phyloP scores from a whole-genome alignment of 2,113 vertebrate species.

The Sardina pilchardus region DNA sequence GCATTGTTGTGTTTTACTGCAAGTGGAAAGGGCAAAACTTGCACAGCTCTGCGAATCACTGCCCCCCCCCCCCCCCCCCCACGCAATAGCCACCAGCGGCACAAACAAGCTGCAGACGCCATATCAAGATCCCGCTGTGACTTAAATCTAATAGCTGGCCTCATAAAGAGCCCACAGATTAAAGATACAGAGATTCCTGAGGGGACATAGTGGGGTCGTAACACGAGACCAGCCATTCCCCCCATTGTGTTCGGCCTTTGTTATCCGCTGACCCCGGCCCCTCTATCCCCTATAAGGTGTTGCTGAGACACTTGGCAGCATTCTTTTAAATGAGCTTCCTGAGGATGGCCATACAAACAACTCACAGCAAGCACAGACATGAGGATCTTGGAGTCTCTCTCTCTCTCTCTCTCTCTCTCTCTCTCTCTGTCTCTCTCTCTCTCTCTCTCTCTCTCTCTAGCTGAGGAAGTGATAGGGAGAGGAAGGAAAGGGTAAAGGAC shows the following conservation, averaged over 20 bases:
- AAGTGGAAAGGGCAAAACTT: conserved; percentile 53
- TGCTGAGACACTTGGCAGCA: background rate
- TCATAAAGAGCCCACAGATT: background rate
- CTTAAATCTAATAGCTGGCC: background rate
- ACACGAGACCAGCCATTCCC: background rate
- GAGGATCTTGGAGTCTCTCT: background rate
- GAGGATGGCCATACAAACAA: background rate
- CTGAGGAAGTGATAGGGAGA: conserved; percentile 33
- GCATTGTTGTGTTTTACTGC: conserved; percentile 59
- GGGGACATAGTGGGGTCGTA: background rate
- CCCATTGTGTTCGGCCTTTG: background rate
- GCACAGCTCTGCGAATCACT: conserved; percentile 60
- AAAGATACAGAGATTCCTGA: background rate
- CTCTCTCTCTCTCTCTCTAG: conserved; percentile 5
- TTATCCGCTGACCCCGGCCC: background rate
- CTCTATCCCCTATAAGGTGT: background rate
- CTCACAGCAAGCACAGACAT: background rate
- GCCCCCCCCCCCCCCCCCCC: conserved; percentile 30
- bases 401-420: background rate
- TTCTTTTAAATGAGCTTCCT: conserved; percentile 2
- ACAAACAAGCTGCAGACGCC: conserved; percentile 27
- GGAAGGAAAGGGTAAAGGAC: conserved; percentile 23
- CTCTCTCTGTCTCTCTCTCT: background rate
- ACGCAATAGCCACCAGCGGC: conserved; percentile 44
- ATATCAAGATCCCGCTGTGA: background rate